Evolutionary conservation across 2,888 invertebrate genomes (phyloP).

Genomic region (Schizaphis graminum): DNA sequence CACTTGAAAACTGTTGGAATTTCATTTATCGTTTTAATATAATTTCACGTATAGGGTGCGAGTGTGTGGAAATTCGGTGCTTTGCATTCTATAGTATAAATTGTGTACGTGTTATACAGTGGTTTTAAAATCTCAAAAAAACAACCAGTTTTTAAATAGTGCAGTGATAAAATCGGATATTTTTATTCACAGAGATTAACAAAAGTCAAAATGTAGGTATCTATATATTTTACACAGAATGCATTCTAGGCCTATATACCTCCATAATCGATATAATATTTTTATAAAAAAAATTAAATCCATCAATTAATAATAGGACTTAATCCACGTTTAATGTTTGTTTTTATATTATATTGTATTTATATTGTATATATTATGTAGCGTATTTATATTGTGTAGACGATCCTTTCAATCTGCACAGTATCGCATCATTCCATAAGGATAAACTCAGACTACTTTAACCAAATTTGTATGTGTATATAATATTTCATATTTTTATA

Average conservation of each 20-base stretch:
- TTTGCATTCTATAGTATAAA: background rate
- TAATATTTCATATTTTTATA: background rate
- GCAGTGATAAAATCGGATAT: background rate
- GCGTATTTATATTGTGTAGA: no score
- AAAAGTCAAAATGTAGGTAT: background rate
- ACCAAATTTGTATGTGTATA: background rate
- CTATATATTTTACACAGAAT: background rate
- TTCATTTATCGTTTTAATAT: background rate
- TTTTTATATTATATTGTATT: background rate
- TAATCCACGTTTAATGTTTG: background rate
- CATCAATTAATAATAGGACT: background rate
- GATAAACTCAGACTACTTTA: background rate
- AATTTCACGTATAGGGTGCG: background rate
- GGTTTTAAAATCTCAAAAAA: background rate
- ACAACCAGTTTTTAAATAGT: background rate
- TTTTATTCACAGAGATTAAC: background rate
- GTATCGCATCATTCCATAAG: background rate
- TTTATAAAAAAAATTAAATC: background rate
- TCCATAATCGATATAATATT: background rate
- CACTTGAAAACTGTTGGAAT: background rate
- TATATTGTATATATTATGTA: no score
- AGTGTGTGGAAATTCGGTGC: background rate
- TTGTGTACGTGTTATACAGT: background rate
- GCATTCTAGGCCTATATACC: background rate
- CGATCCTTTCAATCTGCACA: background rate